phyloP scores from a whole-genome alignment of 1,140 invertebrate species.

The Hyposmocoma kahamanoa region DNA sequence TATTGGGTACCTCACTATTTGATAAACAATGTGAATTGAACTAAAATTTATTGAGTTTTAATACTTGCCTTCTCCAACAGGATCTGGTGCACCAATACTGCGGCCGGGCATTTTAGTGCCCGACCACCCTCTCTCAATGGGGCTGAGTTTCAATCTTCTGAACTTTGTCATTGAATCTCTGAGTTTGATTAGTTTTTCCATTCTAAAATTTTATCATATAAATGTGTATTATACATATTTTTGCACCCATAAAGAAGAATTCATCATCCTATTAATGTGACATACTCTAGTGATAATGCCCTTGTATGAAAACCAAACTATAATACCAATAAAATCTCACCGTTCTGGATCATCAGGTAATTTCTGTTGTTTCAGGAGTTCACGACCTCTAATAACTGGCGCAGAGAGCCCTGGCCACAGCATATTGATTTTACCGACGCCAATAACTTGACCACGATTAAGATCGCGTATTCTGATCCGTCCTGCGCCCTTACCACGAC shows the following conservation, averaged over 20 bases:
- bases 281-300: too few species aligned
- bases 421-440: constrained; percentile 88
- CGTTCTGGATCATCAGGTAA: constrained; percentile 81
- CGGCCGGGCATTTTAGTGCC: constrained; percentile 87
- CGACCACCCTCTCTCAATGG: constrained; percentile 92
- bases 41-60: too few species aligned
- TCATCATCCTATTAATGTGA: too few species aligned
- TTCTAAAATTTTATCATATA: constrained; percentile 37
- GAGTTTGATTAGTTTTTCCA: constrained; percentile 81
- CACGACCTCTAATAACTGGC: constrained; percentile 85
- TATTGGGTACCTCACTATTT: too few species aligned
- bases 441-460: constrained; percentile 93
- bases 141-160: constrained; percentile 77
- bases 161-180: constrained; percentile 82
- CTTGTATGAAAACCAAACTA: too few species aligned
- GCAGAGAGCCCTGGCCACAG: constrained; percentile 94
- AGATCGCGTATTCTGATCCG: constrained; percentile 86
- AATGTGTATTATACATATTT: background rate
- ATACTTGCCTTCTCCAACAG: constrained; percentile 82
- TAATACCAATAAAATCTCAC: too few species aligned
- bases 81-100: constrained; percentile 90
- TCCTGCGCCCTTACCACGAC: constrained; percentile 88
- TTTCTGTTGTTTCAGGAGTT: constrained; percentile 81
- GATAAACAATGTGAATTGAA: too few species aligned
- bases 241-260: too few species aligned